Conservation (phyloP, 1,140 invertebrate species). For the Aphelinus certus region DNA sequence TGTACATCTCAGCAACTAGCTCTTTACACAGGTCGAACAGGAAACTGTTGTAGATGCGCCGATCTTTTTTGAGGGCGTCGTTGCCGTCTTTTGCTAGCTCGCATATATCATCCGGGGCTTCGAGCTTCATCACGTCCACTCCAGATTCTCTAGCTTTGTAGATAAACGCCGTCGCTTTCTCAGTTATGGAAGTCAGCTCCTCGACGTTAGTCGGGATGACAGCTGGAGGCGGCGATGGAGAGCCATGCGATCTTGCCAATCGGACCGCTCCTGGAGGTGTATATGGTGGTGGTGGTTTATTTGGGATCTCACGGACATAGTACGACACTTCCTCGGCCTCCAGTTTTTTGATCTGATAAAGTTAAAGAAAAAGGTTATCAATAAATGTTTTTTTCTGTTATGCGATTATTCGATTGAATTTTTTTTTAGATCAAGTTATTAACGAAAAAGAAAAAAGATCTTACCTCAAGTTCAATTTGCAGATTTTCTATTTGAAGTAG, state of each 20-base stretch:
- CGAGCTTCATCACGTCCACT: slow-evolving; percentile 58
- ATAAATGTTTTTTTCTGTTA: neutral
- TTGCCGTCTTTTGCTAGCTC: slow-evolving; percentile 59
- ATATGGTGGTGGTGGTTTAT: slow-evolving; percentile 79
- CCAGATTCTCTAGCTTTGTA: slow-evolving; percentile 59
- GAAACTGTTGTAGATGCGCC: slow-evolving; percentile 65
- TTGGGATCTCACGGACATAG: slow-evolving; percentile 74
- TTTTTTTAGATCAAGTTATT: neutral
- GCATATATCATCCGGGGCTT: slow-evolving; percentile 59
- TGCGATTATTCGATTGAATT: neutral
- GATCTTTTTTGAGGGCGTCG: slow-evolving; percentile 49
- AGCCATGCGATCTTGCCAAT: slow-evolving; percentile 49
- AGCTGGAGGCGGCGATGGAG: slow-evolving; percentile 52
- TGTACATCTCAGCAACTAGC: slow-evolving; percentile 67
- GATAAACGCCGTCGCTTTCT: slow-evolving; percentile 62
- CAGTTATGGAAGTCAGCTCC: slow-evolving; percentile 63
- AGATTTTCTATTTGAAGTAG: slow-evolving; percentile 68
- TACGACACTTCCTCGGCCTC: slow-evolving; percentile 70
- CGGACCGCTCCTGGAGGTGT: slow-evolving; percentile 66
- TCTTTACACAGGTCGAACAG: slow-evolving; percentile 76
- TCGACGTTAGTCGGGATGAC: slow-evolving; percentile 64
- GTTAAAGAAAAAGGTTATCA: slow-evolving; percentile 28
- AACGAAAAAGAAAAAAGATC: slow-evolving; percentile 12
- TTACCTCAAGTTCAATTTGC: slow-evolving; percentile 72
- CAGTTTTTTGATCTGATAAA: slow-evolving; percentile 68